Evolutionary conservation across 2,888 invertebrate genomes (phyloP), one percentile per base, ranked within the genome.

Genomic region (Pseudeuparius sepicola): DNA sequence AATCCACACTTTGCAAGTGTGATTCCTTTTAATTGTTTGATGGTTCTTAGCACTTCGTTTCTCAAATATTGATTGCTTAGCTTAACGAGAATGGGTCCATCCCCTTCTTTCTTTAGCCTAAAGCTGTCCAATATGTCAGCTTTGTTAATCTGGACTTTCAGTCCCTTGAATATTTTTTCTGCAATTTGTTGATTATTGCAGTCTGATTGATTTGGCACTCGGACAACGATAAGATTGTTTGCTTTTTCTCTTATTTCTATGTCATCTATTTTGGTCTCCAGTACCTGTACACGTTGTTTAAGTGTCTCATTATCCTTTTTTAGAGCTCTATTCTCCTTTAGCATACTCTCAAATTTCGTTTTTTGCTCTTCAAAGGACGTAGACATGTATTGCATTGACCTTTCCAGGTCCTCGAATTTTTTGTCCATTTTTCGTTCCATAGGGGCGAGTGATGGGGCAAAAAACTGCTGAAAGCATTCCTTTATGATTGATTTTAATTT

Each of bases 301-400:
- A 37, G n/a, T 10, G 12, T n/a, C 12, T n/a, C 13, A 23, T 37
- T 37, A 24, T 32, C 37, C 13, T 37, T 31, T 16, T 26, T 33
- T 18, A 26, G 4, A 9, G 14, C 12, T 11, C 28, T 26, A 12
- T 14, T 23, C 15, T 28, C 28, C 10, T 17, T 2, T 4, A 34
- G 10, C 9, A 34, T 6, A 3, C 24, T 15, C 4, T 20, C 29
- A 14, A 34, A 18, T 5, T 2, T 4, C 11, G 14, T 27, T 12
- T 33, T 37, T 33, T 27, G 37, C 9, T 37, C 33, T 9, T 37
- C 32, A 14, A 37, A 37, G 14, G 20, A 14, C 20, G 32, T 17
- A 3, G 32, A 33, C 28, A 37, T 37, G 12, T 20, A 27, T n/a
- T 36, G 36, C 7, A 31, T 27, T n/a, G 36, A 36, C 20, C 32